A percentile compares a stretch with the other conserved stretches of the same genome.
phyloP scores from a whole-genome alignment of 2,888 invertebrate genomes.

The Cremastobaeus sp. region DNA sequence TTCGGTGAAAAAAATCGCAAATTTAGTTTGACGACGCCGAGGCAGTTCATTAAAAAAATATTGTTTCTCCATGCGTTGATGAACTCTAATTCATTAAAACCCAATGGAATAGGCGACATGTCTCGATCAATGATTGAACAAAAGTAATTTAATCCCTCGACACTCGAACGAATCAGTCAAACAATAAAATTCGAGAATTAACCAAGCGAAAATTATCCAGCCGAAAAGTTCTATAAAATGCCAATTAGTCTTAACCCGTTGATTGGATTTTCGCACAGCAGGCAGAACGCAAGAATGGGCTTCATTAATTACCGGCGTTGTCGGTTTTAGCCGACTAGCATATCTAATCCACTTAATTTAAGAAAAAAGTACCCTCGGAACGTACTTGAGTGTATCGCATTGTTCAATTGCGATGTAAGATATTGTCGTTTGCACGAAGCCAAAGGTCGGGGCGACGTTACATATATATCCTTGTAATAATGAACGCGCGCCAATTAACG shows the following conservation, averaged over 20 bases:
- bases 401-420: conserved; percentile 48
- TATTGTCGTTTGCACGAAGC: conserved; percentile 56
- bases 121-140: conserved; percentile 26
- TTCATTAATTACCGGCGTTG: conserved; percentile 37
- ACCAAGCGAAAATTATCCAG: conserved; percentile 27
- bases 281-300: conserved; percentile 29
- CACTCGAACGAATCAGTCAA: conserved; percentile 19
- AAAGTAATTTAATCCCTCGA: conserved; percentile 26
- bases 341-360: conserved; percentile 54
- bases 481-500: conserved; percentile 69
- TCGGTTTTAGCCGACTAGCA: conserved; percentile 25
- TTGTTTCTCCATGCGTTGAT: conserved; percentile 8
- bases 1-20: no score
- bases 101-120: not conserved
- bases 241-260: conserved; percentile 51
- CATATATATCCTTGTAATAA: conserved; percentile 65
- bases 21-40: no score
- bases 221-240: conserved; percentile 49
- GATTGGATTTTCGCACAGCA: conserved; percentile 48
- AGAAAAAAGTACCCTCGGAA: conserved; percentile 33
- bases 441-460: conserved; percentile 57
- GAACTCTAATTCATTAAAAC: conserved; percentile 2
- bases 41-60: no score
- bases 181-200: conserved; percentile 42
- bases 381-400: conserved; percentile 25